A percentile compares a stretch with the other conserved stretches of the same genome.
Conservation (phyloP, 1,140 invertebrate genomes). For the Listronotus oregonensis region DNA sequence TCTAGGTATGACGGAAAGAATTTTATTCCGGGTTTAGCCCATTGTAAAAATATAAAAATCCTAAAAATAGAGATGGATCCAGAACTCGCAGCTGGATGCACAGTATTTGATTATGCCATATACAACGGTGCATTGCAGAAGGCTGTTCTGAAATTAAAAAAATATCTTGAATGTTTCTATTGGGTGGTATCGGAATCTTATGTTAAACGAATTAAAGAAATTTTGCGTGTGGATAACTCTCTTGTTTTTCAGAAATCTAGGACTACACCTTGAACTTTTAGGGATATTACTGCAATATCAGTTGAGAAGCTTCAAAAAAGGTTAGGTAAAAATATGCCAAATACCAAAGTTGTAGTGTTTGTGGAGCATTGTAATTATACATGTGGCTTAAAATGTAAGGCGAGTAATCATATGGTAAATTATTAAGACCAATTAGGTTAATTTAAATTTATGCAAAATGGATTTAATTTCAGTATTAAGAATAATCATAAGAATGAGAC, state of each 20-base stretch:
- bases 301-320: background rate
- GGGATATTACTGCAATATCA: background rate
- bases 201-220: background rate
- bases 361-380: background rate
- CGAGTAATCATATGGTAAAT: too few species aligned
- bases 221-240: background rate
- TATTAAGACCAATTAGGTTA: too few species aligned
- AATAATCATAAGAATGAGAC: too few species aligned
- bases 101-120: background rate
- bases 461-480: too few species aligned
- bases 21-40: background rate
- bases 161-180: background rate
- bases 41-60: background rate
- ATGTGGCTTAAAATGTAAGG: background rate
- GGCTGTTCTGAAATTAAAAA: slow-evolving; percentile 2
- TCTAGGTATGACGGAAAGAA: background rate
- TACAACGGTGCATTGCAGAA: background rate
- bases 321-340: background rate
- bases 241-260: background rate
- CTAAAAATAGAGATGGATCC: slow-evolving; percentile 1
- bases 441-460: too few species aligned
- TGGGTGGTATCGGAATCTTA: background rate
- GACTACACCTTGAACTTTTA: background rate
- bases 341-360: background rate
- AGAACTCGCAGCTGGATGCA: background rate